These are phyloP conservation scores for Larimichthys polyactis DNA, from an alignment of 2,113 vertebrate species.

Conservation along the genomic window DNA sequence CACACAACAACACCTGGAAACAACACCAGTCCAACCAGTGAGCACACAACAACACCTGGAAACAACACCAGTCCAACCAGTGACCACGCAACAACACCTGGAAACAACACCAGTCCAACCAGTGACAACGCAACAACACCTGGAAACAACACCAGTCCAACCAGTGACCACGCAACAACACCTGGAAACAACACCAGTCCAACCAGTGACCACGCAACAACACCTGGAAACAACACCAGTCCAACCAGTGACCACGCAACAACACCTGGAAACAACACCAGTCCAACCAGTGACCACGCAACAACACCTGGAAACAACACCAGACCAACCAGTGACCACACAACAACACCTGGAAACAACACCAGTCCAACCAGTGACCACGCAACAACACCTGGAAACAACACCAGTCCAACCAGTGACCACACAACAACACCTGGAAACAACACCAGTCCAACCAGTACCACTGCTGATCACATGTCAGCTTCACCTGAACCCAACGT, in stretches of 20 bases:
- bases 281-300: no score
- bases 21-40: no score
- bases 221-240: neutral
- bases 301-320: no score
- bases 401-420: neutral
- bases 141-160: neutral
- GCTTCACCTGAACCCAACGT: neutral
- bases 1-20: neutral
- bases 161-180: neutral
- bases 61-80: neutral
- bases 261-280: neutral
- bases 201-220: neutral
- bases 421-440: neutral
- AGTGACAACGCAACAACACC: neutral
- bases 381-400: no score
- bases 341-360: no score
- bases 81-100: neutral
- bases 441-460: neutral
- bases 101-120: no score
- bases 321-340: neutral
- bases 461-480: neutral
- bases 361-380: no score
- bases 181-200: neutral
- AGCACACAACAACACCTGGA: neutral
- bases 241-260: neutral